Evolutionary conservation across 2,113 vertebrate species (phyloP).

Genomic region (Neofelis nebulosa): DNA sequence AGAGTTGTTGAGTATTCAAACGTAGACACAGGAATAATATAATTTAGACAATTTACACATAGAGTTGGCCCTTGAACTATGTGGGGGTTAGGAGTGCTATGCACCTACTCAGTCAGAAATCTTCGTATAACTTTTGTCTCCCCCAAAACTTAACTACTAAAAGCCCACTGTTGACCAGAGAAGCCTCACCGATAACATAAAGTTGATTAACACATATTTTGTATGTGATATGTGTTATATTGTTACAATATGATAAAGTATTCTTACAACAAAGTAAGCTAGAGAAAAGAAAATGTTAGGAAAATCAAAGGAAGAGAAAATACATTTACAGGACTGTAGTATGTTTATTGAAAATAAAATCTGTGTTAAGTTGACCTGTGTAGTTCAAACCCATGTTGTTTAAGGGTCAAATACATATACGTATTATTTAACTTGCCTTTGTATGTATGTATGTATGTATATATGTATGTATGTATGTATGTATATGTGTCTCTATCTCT

Average conservation of each 20-base stretch:
- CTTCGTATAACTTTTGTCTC: neutral
- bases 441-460: neutral
- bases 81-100: neutral
- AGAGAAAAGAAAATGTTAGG: neutral
- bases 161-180: neutral
- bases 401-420: neutral
- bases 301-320: neutral
- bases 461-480: too few species aligned
- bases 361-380: neutral
- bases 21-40: neutral
- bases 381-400: neutral
- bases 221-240: neutral
- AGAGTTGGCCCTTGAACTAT: neutral
- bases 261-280: neutral
- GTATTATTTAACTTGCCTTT: neutral
- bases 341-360: neutral
- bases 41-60: neutral
- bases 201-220: neutral
- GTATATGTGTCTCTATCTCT: too few species aligned
- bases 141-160: neutral
- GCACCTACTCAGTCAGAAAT: neutral
- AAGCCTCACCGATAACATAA: neutral
- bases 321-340: neutral
- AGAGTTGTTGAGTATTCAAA: neutral
- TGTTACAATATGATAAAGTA: neutral